phyloP scores from a whole-genome alignment of 2,888 invertebrate genomes.

The Cremastobaeus sp. region DNA sequence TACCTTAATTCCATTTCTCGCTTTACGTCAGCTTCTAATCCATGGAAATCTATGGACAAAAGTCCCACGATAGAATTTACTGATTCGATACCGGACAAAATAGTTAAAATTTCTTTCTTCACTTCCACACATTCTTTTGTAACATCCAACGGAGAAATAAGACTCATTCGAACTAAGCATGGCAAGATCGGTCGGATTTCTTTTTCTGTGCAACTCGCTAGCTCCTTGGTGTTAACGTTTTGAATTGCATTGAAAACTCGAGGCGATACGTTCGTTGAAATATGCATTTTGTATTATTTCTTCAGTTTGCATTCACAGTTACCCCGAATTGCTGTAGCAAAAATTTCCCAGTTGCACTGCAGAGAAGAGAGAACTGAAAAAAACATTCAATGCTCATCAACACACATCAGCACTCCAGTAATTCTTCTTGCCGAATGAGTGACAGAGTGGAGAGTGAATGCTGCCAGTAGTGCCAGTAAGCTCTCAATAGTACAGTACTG shows the following conservation, averaged over 20 bases:
- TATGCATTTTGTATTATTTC: conserved; percentile 63
- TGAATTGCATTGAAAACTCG: conserved; percentile 89
- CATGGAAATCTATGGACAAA: conserved; percentile 95
- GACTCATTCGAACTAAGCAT: conserved; percentile 94
- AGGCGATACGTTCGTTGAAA: conserved; percentile 81
- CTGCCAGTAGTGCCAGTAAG: too few species aligned
- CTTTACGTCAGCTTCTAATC: conserved; percentile 93
- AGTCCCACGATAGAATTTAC: conserved; percentile 96
- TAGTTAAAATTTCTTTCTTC: conserved; percentile 91
- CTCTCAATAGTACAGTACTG: too few species aligned
- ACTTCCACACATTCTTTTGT: conserved; percentile 90
- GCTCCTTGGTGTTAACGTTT: conserved; percentile 87
- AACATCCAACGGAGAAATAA: conserved; percentile 91
- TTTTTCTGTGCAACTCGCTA: conserved; percentile 85
- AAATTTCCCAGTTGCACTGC: too few species aligned
- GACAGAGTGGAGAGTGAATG: too few species aligned
- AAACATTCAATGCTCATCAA: too few species aligned
- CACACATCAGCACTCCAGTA: too few species aligned
- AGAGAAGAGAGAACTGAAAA: too few species aligned
- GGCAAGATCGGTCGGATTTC: conserved; percentile 95
- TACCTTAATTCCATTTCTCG: conserved; percentile 92
- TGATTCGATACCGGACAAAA: conserved; percentile 93
- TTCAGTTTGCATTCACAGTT: conserved; percentile 25
- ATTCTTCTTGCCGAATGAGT: too few species aligned
- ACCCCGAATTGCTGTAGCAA: too few species aligned